These are phyloP conservation scores for Ahaetulla prasina DNA, from an alignment of 2,113 vertebrate genomes.

Conservation along the genomic window DNA sequence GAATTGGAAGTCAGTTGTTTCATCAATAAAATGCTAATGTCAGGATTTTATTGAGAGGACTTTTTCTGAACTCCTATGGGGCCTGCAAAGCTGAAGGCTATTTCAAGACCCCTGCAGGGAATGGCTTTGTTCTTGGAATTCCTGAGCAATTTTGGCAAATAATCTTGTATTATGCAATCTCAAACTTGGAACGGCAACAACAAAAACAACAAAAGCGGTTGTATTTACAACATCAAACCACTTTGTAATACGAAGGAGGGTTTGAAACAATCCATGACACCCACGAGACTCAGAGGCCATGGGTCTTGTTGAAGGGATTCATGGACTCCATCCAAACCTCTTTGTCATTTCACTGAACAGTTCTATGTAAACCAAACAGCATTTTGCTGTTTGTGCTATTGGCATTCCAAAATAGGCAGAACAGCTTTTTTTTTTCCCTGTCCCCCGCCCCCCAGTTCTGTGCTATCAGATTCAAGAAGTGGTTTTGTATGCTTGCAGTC, in stretches of 20 bases:
- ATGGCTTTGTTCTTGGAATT: background rate
- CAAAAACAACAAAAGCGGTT: background rate
- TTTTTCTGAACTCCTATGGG: constrained; percentile 31
- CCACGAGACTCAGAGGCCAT: background rate
- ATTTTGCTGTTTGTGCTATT: background rate
- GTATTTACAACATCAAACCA: background rate
- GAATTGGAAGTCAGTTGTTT: background rate
- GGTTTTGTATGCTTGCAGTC: background rate
- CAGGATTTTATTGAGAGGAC: constrained; percentile 29
- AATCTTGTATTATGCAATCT: background rate
- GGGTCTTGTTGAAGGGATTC: background rate
- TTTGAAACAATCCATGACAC: background rate
- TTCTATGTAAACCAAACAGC: background rate
- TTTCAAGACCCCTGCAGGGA: background rate
- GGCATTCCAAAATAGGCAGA: background rate
- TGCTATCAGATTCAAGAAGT: background rate
- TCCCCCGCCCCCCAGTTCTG: background rate
- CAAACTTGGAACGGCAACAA: background rate
- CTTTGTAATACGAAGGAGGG: background rate
- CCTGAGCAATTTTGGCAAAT: background rate
- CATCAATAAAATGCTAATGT: background rate
- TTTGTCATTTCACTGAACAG: background rate
- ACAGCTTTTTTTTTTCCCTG: background rate
- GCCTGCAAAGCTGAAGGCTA: background rate
- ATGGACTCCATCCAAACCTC: background rate